Percentiles rank a stretch among this genome's conserved stretches.
Evolutionary conservation across 2,888 invertebrate genomes (phyloP).

Genomic region (Melolontha melolontha): DNA sequence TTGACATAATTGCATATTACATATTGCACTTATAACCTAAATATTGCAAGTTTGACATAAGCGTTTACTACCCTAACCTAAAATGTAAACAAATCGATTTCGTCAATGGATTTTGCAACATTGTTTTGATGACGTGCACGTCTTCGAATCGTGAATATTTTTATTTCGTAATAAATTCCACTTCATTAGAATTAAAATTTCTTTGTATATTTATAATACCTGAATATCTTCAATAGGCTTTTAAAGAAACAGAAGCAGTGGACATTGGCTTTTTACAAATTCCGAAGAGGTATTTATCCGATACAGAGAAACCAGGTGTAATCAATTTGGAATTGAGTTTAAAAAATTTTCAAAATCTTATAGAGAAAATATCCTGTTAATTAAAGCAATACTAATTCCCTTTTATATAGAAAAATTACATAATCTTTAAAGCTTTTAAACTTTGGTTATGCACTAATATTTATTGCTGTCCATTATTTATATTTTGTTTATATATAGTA

Average conservation of each 20-base stretch:
- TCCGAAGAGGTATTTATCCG: constrained; percentile 57
- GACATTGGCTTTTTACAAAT: constrained; percentile 64
- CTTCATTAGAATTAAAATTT: no score
- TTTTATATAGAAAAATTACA: not conserved
- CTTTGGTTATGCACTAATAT: constrained; percentile 27
- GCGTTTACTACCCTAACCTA: no score
- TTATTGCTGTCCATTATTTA: constrained; percentile 30
- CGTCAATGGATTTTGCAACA: no score
- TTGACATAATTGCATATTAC: no score
- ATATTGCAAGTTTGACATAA: no score
- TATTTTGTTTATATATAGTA: constrained; percentile 9
- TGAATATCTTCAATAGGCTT: constrained; percentile 56
- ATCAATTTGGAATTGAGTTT: constrained; percentile 62
- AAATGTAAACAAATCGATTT: no score
- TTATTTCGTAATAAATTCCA: no score
- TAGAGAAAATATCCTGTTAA: constrained; percentile 50
- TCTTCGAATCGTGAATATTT: no score
- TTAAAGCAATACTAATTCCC: constrained; percentile 1
- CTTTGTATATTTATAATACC: no score
- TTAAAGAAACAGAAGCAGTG: constrained; percentile 61
- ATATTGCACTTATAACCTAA: no score
- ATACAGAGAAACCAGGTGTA: constrained; percentile 56
- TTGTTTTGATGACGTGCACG: no score
- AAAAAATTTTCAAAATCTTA: constrained; percentile 60
- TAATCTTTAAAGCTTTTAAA: constrained; percentile 18